Conservation (phyloP, 1,140 invertebrate genomes). For the Oreohelix idahoensis region DNA sequence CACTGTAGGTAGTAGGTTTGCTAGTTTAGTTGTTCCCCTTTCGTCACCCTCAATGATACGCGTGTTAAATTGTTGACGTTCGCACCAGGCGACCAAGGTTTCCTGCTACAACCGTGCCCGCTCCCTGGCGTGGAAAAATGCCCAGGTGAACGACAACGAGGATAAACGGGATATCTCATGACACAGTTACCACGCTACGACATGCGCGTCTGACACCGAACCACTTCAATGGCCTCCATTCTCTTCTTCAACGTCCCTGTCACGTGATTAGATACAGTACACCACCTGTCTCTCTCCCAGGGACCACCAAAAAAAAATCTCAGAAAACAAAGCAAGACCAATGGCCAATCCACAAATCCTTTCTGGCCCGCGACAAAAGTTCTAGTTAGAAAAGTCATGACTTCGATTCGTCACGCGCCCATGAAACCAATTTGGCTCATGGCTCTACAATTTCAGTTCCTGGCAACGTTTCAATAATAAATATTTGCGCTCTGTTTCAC, state of each 20-base stretch:
- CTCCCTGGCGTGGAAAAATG: neutral
- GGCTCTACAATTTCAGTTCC: no score
- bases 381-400: neutral
- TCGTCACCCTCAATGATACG: no score
- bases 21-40: no score
- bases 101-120: neutral
- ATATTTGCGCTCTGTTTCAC: no score
- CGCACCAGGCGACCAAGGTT: neutral
- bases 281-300: neutral
- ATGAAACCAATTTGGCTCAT: no score
- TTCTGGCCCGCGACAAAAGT: neutral
- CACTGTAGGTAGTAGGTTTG: no score
- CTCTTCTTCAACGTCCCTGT: neutral
- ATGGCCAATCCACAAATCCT: neutral
- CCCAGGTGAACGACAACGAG: neutral
- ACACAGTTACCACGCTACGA: neutral
- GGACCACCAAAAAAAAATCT: neutral
- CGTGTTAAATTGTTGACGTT: neutral
- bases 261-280: neutral
- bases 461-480: no score
- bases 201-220: neutral
- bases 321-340: neutral
- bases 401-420: neutral
- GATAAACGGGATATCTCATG: neutral
- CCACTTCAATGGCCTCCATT: neutral